Evolutionary conservation across 2,888 invertebrate species (phyloP), one percentile per base, ranked within the genome.

Genomic region (Eupithecia tripunctaria): DNA sequence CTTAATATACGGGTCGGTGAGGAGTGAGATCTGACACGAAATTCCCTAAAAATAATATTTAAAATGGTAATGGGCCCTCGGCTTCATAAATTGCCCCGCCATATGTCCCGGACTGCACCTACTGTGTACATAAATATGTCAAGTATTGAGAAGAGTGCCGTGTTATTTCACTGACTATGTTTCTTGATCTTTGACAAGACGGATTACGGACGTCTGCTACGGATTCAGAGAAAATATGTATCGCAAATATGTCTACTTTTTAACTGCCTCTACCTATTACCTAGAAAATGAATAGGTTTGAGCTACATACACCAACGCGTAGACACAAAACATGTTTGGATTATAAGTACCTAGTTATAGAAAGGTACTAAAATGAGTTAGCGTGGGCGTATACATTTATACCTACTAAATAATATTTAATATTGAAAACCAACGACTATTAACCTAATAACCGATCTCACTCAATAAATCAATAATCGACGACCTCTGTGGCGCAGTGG

Each of bases 41-140:
- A 94, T 94, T 94, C 94, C 94, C 94, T 93, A 94, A 94, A 94
- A 94, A 94, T 94, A 94, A 94, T 94, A 94, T 94, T 94, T 94
- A 94, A 94, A 94, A 94, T 94, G 93, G 93, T 94, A 94, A 94
- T 94, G 94, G 94, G 92, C 83, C 89, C 86, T 88, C 88, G 88
- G 88, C 86, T 92, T 94, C 94, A 94, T 94, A 94, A 94, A 94
- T 94, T 94, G 93, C 90, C 89, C 83, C 91, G 89, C 94, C 94
- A 94, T 94, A 93, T 94, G 94, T 94, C 91, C 89, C 88, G 89
- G 86, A 89, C 87, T 91, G 91, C 93, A 93, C 92, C 93, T 93
- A 91, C 93, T 90, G 90, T 92, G 87, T 91, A 94, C 93, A 94
- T 94, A 94, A 94, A 94, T 93, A 94, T 94, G 94, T 94, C 94